Percentiles rank a stretch among this genome's conserved stretches.
These are phyloP conservation scores for Dendronephthya gigantea DNA, from an alignment of 64 coral and sea anemone genomes.

Conservation along the genomic window DNA sequence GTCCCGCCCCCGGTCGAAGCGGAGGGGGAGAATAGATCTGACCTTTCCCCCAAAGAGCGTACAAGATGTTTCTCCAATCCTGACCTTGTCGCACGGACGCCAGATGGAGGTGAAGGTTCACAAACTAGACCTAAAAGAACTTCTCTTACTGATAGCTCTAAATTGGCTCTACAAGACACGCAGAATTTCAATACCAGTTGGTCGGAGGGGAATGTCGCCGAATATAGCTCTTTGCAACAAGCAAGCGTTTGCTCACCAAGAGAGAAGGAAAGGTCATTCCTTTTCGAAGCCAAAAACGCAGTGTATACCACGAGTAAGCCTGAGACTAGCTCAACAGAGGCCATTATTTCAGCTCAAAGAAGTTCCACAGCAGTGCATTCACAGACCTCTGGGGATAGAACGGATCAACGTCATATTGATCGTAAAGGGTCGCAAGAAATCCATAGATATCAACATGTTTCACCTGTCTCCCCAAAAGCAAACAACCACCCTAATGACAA, in stretches of 20 bases:
- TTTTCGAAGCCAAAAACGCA: no score
- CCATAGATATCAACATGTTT: neutral
- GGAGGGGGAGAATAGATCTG: neutral
- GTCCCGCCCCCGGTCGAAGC: neutral
- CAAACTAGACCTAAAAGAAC: neutral
- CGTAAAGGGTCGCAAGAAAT: neutral
- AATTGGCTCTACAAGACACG: neutral
- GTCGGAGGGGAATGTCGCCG: neutral
- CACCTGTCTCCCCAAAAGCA: neutral
- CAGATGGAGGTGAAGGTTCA: neutral
- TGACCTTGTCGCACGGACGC: no score
- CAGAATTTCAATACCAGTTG: neutral
- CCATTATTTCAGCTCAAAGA: no score
- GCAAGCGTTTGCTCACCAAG: neutral
- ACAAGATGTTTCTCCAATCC: neutral
- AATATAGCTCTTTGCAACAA: neutral
- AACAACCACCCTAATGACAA: neutral
- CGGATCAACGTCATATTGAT: neutral
- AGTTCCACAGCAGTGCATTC: neutral
- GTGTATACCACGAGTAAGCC: no score
- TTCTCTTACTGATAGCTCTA: neutral
- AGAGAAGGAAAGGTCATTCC: neutral
- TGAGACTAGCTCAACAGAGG: no score
- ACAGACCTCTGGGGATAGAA: neutral
- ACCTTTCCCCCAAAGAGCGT: neutral